Base-by-base conservation (phyloP, 2,888 invertebrate genomes). In the Lasioglossum pauxillum region DNA sequence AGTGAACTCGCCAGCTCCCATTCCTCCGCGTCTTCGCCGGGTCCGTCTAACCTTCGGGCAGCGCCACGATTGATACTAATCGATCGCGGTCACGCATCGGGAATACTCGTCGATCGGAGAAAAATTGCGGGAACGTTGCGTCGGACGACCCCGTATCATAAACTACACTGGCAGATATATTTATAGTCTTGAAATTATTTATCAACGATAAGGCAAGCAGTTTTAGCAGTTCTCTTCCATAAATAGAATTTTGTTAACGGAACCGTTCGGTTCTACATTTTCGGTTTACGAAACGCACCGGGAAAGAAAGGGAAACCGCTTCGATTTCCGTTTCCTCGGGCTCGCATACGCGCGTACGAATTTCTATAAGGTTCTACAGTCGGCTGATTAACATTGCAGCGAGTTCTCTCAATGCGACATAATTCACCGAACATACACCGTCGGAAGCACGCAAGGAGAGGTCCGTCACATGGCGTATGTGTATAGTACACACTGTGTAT, bases 1-100 rank as follows among this genome's bases (percentile, higher is more conserved):
- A 93, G 93, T 94, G 92, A 94, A 94, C 94, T 94, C 91, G 88
- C 89, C 88, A 89, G 88, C 80, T 88, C 89, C 84, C 89, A 89
- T 92, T 92, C 88, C 90, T 87, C 79, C 69, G 79, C 75, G 75
- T 76, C 69, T 44, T 64, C 57, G 41, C n/a, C 44, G n/a, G 67
- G 81, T 80, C 80, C 80, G 44, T 82, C 78, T 88, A 84, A 82
- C 74, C 82, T 79, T 72, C 69, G 71, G 16, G 67, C 71, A 60
- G 35, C 53, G 60, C 53, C 19, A 23, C 60, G 14, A 41, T 64
- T 49, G 69, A 77, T 49, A 78, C 73, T 44, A 73, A 84, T 82
- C 60, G 38, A 64, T n/a, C 38, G 44, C 80, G 14, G 57, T 74
- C 79, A 44, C 80, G 49, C 31, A 64, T 78, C 49, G 35, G 4